These are phyloP conservation scores for Sula dactylatra DNA, from an alignment of 2,113 vertebrate genomes.

Conservation along the genomic window DNA sequence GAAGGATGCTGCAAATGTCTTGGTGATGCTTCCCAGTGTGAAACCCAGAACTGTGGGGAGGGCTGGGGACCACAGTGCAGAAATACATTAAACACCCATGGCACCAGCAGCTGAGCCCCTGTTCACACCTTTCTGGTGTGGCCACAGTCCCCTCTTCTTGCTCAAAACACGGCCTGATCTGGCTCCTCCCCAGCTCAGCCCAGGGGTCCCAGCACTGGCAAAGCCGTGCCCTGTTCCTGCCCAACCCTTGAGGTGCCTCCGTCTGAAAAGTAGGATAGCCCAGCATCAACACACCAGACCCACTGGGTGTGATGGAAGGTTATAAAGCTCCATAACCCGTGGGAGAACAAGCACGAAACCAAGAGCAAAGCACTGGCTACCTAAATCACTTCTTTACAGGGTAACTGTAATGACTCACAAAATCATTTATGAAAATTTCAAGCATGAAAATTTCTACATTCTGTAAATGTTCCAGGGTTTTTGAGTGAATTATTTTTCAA, in stretches of 20 bases:
- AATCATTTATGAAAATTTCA: neutral
- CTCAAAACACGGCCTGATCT: neutral
- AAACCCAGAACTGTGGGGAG: neutral
- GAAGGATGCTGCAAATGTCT: neutral
- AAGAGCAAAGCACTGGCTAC: neutral
- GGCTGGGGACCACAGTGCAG: neutral
- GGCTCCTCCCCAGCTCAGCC: neutral
- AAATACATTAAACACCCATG: neutral
- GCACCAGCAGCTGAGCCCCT: neutral
- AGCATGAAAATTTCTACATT: neutral
- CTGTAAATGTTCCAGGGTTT: neutral
- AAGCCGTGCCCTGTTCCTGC: neutral
- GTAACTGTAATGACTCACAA: neutral
- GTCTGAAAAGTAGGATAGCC: neutral
- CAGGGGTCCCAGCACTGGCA: neutral
- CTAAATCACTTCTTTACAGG: neutral
- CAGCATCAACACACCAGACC: neutral
- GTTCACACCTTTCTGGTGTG: rapidly evolving
- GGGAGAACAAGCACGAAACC: neutral
- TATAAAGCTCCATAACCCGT: neutral
- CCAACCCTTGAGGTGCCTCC: neutral
- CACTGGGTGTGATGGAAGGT: no score
- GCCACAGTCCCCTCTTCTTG: neutral
- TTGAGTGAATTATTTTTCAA: constrained; percentile 5
- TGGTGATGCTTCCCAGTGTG: neutral